Evolutionary conservation across 2,888 invertebrate genomes (phyloP).

Genomic region (Nasonia oneida): DNA sequence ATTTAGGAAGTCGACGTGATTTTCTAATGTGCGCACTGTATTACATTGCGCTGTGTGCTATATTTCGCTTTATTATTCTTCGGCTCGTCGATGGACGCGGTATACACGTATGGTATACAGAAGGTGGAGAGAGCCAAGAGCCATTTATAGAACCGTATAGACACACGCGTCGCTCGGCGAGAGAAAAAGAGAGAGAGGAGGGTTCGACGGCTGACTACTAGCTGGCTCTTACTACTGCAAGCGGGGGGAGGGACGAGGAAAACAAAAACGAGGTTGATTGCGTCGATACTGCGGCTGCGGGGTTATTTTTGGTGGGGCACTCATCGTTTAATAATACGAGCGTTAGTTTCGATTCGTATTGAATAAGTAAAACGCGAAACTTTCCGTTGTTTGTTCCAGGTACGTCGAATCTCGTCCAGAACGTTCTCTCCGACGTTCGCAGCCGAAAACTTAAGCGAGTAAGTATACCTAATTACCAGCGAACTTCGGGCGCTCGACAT

Average conservation of each 20-base stretch:
- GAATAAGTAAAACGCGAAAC: too few species aligned
- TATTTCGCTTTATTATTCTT: not conserved
- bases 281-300: not conserved
- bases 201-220: not conserved
- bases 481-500: not conserved
- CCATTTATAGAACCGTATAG: constrained; percentile 5
- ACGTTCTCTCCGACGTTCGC: not conserved
- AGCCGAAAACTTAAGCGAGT: not conserved
- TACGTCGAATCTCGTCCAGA: not conserved
- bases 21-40: not conserved
- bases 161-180: not conserved
- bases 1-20: not conserved
- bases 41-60: not conserved
- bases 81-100: not conserved
- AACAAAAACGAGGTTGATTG: not conserved
- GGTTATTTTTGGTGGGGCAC: not conserved
- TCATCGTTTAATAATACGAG: too few species aligned
- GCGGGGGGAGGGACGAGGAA: not conserved
- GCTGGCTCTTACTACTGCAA: not conserved
- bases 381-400: not conserved
- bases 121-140: not conserved
- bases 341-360: too few species aligned
- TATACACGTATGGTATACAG: not conserved
- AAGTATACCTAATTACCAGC: not conserved
- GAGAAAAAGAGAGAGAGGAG: not conserved